These are phyloP conservation scores for Troides aeacus DNA, from an alignment of 2,888 invertebrate species.

Conservation along the genomic window DNA sequence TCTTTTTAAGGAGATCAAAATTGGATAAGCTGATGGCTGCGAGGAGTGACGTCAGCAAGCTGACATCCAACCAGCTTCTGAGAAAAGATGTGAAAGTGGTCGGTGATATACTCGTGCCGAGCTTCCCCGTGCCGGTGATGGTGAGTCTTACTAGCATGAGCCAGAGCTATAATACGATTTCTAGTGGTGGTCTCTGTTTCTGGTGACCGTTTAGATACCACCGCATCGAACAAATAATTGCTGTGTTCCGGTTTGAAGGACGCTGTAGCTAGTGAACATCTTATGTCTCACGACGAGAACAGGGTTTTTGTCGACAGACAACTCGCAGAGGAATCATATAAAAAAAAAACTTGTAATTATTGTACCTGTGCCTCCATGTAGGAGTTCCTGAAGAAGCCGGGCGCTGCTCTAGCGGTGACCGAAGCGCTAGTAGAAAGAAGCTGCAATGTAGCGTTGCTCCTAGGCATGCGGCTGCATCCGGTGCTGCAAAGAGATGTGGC, in stretches of 20 bases:
- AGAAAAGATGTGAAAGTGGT: slow-evolving; percentile 82
- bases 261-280: no score
- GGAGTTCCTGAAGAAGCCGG: slow-evolving; percentile 75
- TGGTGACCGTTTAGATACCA: background rate
- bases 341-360: background rate
- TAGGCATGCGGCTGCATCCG: slow-evolving; percentile 81
- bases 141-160: slow-evolving; percentile 47
- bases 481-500: slow-evolving; percentile 81
- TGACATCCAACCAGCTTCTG: slow-evolving; percentile 77
- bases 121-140: slow-evolving; percentile 83
- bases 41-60: slow-evolving; percentile 82
- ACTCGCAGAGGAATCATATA: background rate
- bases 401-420: slow-evolving; percentile 69
- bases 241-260: no score
- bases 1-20: slow-evolving; percentile 43
- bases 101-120: slow-evolving; percentile 70
- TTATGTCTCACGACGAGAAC: no score
- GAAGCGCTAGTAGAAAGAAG: slow-evolving; percentile 67
- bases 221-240: background rate
- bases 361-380: slow-evolving; percentile 36
- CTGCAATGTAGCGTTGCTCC: slow-evolving; percentile 74
- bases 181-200: background rate
- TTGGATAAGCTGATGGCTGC: slow-evolving; percentile 80
- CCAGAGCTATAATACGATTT: background rate
- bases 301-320: no score